Conservation (phyloP, 2,888 invertebrate genomes). For the Apoderus coryli region DNA sequence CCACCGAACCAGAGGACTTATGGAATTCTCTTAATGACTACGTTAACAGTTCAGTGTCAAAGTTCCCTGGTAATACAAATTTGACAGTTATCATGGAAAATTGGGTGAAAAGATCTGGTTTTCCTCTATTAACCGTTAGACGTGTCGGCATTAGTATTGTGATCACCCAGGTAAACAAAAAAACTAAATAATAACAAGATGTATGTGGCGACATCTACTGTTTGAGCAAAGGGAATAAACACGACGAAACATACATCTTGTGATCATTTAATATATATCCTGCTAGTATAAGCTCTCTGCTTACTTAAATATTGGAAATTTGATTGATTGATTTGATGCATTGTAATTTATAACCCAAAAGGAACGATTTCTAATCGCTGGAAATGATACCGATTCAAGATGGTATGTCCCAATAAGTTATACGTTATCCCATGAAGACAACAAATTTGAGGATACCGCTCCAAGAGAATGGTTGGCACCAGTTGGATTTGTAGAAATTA, state of each 20-base stretch:
- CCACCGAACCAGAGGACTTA: conserved; percentile 36
- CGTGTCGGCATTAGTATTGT: conserved; percentile 5
- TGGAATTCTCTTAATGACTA: conserved; percentile 33
- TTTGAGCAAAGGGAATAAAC: too few species aligned
- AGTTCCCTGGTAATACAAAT: conserved; percentile 2
- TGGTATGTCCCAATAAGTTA: conserved; percentile 44
- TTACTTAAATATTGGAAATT: too few species aligned
- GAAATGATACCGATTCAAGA: conserved; percentile 16
- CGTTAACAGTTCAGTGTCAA: not conserved
- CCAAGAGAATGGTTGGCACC: conserved; percentile 36
- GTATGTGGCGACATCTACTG: too few species aligned
- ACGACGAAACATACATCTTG: too few species aligned
- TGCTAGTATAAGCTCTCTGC: too few species aligned
- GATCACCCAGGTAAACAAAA: conserved; percentile 15
- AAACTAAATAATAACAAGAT: too few species aligned
- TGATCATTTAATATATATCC: too few species aligned
- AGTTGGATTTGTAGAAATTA: conserved; percentile 18
- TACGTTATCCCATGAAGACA: conserved; percentile 24
- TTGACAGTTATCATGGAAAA: conserved; percentile 15
- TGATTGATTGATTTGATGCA: too few species aligned
- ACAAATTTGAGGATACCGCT: conserved; percentile 35
- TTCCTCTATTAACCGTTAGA: conserved; percentile 15
- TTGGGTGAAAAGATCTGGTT: conserved; percentile 16
- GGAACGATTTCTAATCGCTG: too few species aligned
- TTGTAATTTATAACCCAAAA: too few species aligned